phyloP scores from a whole-genome alignment of 2,888 invertebrate species.

The Mayetiola destructor region DNA sequence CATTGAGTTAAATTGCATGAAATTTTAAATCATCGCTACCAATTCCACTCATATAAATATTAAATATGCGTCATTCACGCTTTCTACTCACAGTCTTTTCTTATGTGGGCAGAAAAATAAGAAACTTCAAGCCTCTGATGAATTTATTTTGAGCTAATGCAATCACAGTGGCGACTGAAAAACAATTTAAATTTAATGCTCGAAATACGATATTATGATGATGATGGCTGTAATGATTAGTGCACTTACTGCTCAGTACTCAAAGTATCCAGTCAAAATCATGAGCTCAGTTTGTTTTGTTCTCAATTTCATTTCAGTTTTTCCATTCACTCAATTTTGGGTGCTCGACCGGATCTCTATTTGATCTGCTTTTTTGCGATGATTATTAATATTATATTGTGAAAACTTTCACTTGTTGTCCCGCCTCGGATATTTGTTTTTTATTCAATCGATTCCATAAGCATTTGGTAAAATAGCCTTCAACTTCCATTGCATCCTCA shows the following conservation, averaged over 20 bases:
- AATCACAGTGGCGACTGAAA: neutral
- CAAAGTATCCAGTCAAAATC: neutral
- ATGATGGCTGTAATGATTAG: conserved; percentile 7
- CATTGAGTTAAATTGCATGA: conserved; percentile 11
- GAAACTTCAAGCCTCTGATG: neutral
- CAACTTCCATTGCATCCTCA: neutral
- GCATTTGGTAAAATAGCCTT: too few species aligned
- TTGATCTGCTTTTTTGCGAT: neutral
- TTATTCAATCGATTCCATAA: neutral
- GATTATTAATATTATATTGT: neutral
- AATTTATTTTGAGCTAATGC: neutral
- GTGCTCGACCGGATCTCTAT: neutral
- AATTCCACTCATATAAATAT: neutral
- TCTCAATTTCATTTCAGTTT: neutral
- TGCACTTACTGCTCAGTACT: neutral
- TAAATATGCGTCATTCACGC: neutral
- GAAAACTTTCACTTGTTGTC: conserved; percentile 7
- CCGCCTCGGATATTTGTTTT: too few species aligned
- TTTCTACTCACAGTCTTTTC: neutral
- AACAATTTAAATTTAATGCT: conserved; percentile 2
- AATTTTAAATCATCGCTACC: conserved; percentile 6
- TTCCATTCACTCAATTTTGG: neutral
- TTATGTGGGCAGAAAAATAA: neutral
- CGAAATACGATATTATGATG: conserved; percentile 2
- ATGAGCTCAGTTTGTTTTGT: neutral